Evolutionary conservation across 2,888 invertebrate species (phyloP), one percentile per base, ranked within the genome.

Genomic region (Pegoplata infirma): DNA sequence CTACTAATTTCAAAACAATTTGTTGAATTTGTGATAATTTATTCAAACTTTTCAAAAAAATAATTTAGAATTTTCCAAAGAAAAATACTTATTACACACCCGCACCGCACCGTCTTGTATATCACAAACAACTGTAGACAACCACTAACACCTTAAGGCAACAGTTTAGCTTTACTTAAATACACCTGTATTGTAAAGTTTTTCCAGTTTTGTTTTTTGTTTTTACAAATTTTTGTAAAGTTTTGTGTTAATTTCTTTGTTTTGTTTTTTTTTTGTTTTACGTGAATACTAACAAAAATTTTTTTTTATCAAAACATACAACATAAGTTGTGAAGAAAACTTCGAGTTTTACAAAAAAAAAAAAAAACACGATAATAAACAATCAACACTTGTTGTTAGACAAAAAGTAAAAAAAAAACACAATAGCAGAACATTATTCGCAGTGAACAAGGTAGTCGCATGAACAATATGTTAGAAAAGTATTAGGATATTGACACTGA

Each of bases 211-310:
- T 55, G 36, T 56, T 64, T 7, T 14, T 10, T 40, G 2, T 12
- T 49, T 28, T 64, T 64, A 53, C 44, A 58, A 64, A 68, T 58
- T 69, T 40, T 40, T 72, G 49, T 47, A 56, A 78, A 78, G 73
- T 78, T 78, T 78, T 74, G 78, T 78, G 78, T 74, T 74, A 78
- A 78, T 78, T 78, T 78, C 68, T 58, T 68, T 73, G 51, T 64
- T 73, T 28, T 49, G n/a, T n/a, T 36, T 40, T 44, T 44, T 12
- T 40, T 7, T 12, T 68, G 49, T 32, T 32, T 21, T 53, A 49
- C 64, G 64, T 53, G 69, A 64, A 55, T 69, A n/a, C n/a, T n/a
- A 56, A 59, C 40, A 73, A 64, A 44, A 46, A 73, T 64, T 58
- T 12, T 73, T 68, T n/a, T 64, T 16, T 64, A 16, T n/a, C n/a